phyloP scores from a whole-genome alignment of 2,888 invertebrate genomes.

The Noctua comes region DNA sequence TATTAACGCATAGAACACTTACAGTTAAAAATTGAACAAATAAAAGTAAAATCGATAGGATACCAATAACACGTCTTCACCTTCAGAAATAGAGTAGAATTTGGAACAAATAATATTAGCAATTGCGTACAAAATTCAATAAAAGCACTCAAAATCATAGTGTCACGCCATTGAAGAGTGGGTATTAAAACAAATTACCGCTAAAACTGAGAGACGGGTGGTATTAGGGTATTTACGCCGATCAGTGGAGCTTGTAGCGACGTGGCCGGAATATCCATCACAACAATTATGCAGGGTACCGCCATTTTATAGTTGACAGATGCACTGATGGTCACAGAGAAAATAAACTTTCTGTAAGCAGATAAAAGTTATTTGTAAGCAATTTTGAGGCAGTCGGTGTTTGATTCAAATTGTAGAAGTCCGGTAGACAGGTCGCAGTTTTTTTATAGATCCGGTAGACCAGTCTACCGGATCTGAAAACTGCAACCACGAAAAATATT shows the following conservation, averaged over 20 bases:
- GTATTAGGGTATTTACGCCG: constrained; percentile 69
- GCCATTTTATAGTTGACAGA: neutral
- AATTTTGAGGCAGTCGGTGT: neutral
- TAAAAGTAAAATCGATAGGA: neutral
- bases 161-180: constrained; percentile 14
- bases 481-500: neutral
- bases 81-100: neutral
- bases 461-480: neutral
- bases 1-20: neutral
- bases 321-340: neutral
- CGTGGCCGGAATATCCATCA: constrained; percentile 69
- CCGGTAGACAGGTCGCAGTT: neutral
- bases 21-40: neutral
- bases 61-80: neutral
- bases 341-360: neutral
- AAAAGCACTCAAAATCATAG: constrained; percentile 8
- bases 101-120: neutral
- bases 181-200: constrained; percentile 55
- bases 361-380: neutral
- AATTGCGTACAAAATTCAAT: constrained; percentile 9
- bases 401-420: neutral
- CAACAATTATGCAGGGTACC: constrained; percentile 56
- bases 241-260: constrained; percentile 63
- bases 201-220: constrained; percentile 52
- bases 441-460: no score